Evolutionary conservation across 2,797 vertebrate genomes (phyloP).

Genomic region (Euphonia xanthogaster): DNA sequence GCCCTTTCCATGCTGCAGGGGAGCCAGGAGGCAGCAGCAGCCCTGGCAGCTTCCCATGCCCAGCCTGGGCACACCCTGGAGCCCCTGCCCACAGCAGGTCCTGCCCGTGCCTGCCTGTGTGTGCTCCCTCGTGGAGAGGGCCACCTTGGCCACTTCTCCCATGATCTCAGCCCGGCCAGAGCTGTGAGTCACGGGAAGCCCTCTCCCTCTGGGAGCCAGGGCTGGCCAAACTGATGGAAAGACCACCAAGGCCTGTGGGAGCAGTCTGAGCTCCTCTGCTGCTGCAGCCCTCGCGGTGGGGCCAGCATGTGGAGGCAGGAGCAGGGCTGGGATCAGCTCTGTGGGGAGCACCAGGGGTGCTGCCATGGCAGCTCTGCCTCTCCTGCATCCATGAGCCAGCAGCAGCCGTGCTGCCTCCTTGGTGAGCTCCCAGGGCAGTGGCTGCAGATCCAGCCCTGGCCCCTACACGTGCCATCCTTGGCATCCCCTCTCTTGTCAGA

Average conservation of each 20-base stretch:
- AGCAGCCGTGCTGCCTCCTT: neutral
- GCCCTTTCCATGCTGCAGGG: neutral
- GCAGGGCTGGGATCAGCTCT: neutral
- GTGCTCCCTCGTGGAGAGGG: neutral
- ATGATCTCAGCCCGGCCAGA: neutral
- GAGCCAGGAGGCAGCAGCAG: neutral
- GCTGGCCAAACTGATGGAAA: neutral
- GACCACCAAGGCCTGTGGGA: neutral
- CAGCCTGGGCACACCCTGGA: neutral
- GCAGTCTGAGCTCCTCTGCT: neutral
- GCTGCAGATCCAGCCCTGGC: neutral
- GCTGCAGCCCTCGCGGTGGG: neutral
- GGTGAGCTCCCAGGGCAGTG: neutral
- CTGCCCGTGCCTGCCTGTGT: neutral
- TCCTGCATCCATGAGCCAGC: neutral
- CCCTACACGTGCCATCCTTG: fast-evolving
- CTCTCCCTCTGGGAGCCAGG: neutral
- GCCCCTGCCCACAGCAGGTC: neutral
- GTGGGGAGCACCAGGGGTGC: neutral
- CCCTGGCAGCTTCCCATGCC: neutral
- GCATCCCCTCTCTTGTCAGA: neutral
- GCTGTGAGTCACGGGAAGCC: neutral
- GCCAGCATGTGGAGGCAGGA: neutral
- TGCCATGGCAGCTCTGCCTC: neutral
- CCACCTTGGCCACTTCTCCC: neutral